Base-by-base conservation (phyloP, 2,797 vertebrate species). In the Masticophis lateralis region DNA sequence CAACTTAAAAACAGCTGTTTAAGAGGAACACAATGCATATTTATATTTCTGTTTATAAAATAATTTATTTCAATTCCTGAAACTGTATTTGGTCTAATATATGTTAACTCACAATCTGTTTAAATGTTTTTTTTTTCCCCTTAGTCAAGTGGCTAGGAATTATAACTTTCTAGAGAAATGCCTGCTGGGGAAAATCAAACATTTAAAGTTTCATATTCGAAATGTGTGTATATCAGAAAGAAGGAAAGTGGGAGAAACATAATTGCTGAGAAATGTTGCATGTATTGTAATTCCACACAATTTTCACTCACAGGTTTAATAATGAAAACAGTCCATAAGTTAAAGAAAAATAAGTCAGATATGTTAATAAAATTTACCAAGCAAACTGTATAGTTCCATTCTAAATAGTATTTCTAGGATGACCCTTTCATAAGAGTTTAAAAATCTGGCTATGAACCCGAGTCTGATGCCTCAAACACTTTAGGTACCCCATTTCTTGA, bases 31-130 rank as follows among this genome's bases (percentile, higher is more conserved):
- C 94, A 86, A 7, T 20, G 5, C 18, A 0, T 9, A 53, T 27
- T 59, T 93, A 25, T 90, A 55, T 87, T 94, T 92, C 37, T 94
- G 91, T 87, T 94, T 90, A 92, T n/a, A 57, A 88, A 5, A 27
- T 59, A 87, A 74, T 95, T 95, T 94, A 88, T 95, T 94, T 92
- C 79, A 22, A 2, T 90, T 79, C n/a, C 37, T 86, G 53, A 95
- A 94, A 90, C 27, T 51, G 86, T 92, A 74, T 93, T 95, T 94
- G 18, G 92, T 60, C 87, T 18, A 13, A 90, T 88, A 16, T 88
- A 92, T 95, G 96, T 93, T 93, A 94, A 95, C 88, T 93, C 90
- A 47, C 25, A 79, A 87, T 20, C 4, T 60, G 87, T 93, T 96
- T 92, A 95, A 92, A 74, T 37, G n/a, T 8, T 16, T 37, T 94